Conservation (phyloP, 2,797 vertebrate species). For the Strix occidentalis region DNA sequence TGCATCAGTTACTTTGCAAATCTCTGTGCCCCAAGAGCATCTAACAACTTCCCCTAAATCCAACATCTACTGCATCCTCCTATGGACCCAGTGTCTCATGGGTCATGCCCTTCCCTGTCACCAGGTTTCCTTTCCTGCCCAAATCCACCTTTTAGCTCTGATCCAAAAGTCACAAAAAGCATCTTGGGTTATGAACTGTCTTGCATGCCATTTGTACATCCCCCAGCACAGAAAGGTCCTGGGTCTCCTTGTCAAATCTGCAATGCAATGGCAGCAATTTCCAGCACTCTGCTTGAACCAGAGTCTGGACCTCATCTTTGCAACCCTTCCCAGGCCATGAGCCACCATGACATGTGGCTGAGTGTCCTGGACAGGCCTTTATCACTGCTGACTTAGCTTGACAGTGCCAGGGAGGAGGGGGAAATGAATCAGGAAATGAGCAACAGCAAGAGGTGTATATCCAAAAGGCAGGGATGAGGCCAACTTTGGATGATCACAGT, state of each 20-base stretch:
- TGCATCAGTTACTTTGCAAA: not conserved
- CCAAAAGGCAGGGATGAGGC: slow-evolving; percentile 43
- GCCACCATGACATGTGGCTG: slow-evolving; percentile 14
- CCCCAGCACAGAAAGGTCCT: not conserved
- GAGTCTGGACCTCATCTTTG: not conserved
- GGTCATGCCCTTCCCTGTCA: not conserved
- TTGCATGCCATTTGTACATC: not conserved
- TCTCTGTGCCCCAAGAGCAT: not conserved
- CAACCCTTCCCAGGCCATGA: not conserved
- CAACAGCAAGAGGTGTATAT: slow-evolving; percentile 36
- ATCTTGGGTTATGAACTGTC: not conserved
- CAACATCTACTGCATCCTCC: not conserved
- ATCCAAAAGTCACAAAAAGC: not conserved
- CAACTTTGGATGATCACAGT: slow-evolving; percentile 36
- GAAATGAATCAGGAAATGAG: slow-evolving; percentile 63
- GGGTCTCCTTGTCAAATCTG: not conserved
- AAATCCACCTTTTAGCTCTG: not conserved
- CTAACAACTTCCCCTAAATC: not conserved
- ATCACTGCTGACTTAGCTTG: slow-evolving; percentile 40
- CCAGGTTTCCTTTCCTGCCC: not conserved
- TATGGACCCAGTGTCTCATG: not conserved
- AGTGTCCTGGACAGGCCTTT: not conserved
- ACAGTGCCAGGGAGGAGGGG: slow-evolving; percentile 45
- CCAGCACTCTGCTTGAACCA: not conserved
- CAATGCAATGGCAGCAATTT: not conserved